These are phyloP conservation scores for Himalopsyche japonica DNA, from an alignment of 2,888 invertebrate genomes.

Conservation along the genomic window DNA sequence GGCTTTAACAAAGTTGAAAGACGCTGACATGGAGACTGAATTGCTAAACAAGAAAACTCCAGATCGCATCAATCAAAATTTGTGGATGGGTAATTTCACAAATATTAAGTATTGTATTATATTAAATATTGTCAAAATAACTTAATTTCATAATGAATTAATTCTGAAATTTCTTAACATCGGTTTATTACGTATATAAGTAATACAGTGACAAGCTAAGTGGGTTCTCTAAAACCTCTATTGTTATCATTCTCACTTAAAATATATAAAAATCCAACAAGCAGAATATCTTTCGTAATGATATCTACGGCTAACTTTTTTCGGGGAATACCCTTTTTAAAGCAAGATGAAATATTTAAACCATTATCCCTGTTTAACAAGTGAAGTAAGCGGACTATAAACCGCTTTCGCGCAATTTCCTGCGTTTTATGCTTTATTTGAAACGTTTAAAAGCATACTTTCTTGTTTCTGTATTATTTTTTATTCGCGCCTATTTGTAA, in stretches of 20 bases:
- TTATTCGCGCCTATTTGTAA: background rate
- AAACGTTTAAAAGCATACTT: background rate
- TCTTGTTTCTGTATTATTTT: background rate
- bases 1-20: too few species aligned
- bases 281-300: background rate
- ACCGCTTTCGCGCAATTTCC: background rate
- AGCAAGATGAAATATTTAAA: background rate
- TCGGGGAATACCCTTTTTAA: background rate
- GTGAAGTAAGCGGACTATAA: background rate
- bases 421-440: background rate
- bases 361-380: background rate
- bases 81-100: too few species aligned
- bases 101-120: too few species aligned
- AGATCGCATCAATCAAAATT: too few species aligned
- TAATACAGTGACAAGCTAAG: too few species aligned
- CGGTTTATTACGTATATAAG: too few species aligned
- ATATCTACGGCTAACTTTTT: background rate
- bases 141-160: too few species aligned
- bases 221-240: background rate
- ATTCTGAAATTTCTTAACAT: too few species aligned
- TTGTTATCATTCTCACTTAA: background rate
- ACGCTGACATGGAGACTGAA: too few species aligned
- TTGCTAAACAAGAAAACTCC: too few species aligned
- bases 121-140: too few species aligned
- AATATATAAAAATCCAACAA: background rate